These are phyloP conservation scores for Dusona sp. DNA, from an alignment of 2,888 invertebrate genomes.

Conservation along the genomic window DNA sequence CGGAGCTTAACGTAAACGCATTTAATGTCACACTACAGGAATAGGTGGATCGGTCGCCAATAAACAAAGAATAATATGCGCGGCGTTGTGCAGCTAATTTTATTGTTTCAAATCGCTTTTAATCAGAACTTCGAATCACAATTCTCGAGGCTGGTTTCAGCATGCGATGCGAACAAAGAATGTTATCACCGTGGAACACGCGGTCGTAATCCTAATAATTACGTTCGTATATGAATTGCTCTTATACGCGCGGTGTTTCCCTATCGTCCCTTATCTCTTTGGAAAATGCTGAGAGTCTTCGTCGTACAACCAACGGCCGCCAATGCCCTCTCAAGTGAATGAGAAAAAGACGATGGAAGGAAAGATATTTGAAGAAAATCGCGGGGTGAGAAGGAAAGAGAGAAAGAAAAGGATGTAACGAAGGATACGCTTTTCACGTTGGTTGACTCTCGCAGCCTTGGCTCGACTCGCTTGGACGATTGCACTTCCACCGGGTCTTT, in stretches of 20 bases:
- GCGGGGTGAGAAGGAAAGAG: background rate
- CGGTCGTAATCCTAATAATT: conserved; percentile 53
- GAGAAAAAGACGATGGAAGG: conserved; percentile 33
- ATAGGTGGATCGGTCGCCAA: background rate
- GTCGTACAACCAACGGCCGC: background rate
- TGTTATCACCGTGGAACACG: conserved; percentile 31
- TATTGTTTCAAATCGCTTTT: conserved; percentile 3
- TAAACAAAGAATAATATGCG: conserved; percentile 14
- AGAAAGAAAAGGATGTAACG: conserved; percentile 58
- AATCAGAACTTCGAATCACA: conserved; percentile 19
- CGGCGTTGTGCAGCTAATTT: background rate
- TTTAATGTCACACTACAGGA: background rate
- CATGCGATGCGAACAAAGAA: conserved; percentile 49
- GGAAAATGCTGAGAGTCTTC: background rate
- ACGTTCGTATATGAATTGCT: conserved; percentile 32
- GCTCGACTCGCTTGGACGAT: conserved; percentile 72
- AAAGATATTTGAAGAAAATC: conserved; percentile 13
- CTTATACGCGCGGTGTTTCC: conserved; percentile 14
- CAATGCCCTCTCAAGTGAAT: conserved; percentile 21
- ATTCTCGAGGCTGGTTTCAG: conserved; percentile 20
- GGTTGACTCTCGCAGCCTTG: conserved; percentile 73
- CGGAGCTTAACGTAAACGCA: conserved; percentile 7
- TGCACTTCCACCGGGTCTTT: conserved; percentile 66
- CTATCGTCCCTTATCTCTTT: conserved; percentile 47
- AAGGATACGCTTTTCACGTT: conserved; percentile 69